Conservation (phyloP, 2,113 vertebrate species). For the Pelecanoides urinatrix region DNA sequence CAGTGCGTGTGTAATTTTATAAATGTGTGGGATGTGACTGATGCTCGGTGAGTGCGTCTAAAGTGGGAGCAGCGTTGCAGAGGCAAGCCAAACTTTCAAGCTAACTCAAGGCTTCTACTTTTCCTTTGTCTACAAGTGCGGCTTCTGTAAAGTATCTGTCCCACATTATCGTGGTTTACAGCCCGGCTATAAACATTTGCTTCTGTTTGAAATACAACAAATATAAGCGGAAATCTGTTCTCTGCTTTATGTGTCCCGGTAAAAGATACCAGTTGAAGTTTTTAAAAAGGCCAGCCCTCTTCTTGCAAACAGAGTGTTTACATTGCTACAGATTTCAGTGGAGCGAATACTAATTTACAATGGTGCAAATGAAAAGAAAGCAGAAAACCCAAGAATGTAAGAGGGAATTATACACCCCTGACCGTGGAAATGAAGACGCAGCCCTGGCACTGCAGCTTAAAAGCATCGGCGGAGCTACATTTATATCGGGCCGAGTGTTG, state of each 20-base stretch:
- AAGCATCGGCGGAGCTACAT: rapidly evolving
- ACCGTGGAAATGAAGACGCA: not conserved
- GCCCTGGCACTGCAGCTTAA: not conserved
- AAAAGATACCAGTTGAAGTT: not conserved
- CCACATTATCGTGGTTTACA: slow-evolving; percentile 39
- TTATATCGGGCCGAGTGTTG: not conserved
- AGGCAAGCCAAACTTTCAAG: not conserved
- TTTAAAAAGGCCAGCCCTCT: not conserved
- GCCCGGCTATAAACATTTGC: slow-evolving; percentile 41
- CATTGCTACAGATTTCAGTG: not conserved
- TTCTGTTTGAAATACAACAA: slow-evolving; percentile 62
- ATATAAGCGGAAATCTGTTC: slow-evolving; percentile 24
- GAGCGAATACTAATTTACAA: not conserved
- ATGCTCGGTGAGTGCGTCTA: not conserved
- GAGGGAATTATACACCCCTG: not conserved
- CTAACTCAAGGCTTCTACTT: not conserved
- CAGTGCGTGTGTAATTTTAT: not conserved
- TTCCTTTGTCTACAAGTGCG: not conserved
- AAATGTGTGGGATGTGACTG: not conserved
- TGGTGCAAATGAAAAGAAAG: not conserved
- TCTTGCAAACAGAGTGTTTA: not conserved
- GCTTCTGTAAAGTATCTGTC: slow-evolving; percentile 22
- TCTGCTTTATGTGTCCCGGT: not conserved
- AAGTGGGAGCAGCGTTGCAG: not conserved
- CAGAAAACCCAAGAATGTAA: not conserved